phyloP scores from a whole-genome alignment of 1,140 invertebrate species.

The Goniozus legneri region DNA sequence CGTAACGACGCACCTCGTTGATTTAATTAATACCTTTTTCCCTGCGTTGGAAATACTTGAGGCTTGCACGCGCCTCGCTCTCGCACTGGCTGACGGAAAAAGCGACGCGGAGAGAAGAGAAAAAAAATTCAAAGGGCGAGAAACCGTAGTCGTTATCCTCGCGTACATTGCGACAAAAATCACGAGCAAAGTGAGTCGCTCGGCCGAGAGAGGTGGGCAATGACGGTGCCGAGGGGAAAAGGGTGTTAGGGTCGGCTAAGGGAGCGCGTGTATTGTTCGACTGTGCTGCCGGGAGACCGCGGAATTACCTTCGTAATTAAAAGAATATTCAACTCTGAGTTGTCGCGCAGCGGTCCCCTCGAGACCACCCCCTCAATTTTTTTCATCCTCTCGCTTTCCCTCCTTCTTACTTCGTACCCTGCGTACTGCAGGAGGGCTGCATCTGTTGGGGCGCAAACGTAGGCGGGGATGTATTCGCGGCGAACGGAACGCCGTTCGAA shows the following conservation, averaged over 20 bases:
- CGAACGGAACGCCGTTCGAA: neutral
- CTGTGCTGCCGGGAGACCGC: neutral
- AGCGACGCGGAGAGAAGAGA: neutral
- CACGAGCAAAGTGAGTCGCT: no score
- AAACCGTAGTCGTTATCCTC: slow-evolving; percentile 1
- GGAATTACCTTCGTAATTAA: slow-evolving; percentile 15
- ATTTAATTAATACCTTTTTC: no score
- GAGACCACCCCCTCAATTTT: neutral
- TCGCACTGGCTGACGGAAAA: no score
- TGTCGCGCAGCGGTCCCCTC: neutral
- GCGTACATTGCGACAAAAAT: neutral
- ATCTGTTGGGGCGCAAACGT: no score
- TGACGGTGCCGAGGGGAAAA: no score
- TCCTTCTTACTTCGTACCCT: neutral
- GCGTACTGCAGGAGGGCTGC: no score
- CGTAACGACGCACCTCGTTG: no score
- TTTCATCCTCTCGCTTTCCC: neutral
- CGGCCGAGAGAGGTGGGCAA: no score
- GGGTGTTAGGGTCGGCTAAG: no score
- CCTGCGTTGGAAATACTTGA: no score
- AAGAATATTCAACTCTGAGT: slow-evolving; percentile 14
- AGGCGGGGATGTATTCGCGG: neutral
- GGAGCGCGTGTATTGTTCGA: slow-evolving; percentile 1
- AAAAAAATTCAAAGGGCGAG: slow-evolving; percentile 3
- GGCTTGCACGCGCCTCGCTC: no score